Conservation (phyloP, 2,888 invertebrate species). For the Caenorhabditis angaria region DNA sequence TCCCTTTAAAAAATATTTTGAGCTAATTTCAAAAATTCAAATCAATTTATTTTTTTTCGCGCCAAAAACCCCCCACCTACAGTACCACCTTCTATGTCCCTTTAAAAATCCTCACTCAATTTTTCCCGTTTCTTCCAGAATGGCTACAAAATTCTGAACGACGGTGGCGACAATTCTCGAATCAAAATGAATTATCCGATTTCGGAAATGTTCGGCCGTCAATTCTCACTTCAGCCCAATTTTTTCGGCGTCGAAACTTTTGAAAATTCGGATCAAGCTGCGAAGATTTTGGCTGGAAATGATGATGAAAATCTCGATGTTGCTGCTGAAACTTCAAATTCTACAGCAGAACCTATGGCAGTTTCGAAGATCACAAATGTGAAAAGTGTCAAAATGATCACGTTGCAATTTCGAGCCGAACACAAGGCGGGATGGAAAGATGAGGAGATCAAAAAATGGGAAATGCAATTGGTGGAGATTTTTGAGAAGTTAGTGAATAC, state of each 20-base stretch:
- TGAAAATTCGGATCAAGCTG: constrained; percentile 38
- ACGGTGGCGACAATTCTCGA: constrained; percentile 41
- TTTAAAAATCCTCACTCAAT: too few relatives aligned
- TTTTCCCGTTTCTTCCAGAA: constrained; percentile 58
- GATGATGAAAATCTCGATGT: constrained; percentile 16
- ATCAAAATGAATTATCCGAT: constrained; percentile 66
- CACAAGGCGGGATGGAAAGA: constrained; percentile 64
- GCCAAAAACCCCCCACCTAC: too few relatives aligned
- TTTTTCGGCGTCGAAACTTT: constrained; percentile 65
- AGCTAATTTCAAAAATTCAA: too few relatives aligned
- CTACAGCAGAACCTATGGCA: constrained; percentile 26
- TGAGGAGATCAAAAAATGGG: constrained; percentile 63
- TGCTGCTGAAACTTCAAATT: constrained; percentile 10
- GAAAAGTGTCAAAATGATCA: constrained; percentile 66
- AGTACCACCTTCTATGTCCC: too few relatives aligned
- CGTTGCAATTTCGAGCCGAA: constrained; percentile 60
- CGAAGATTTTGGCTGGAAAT: constrained; percentile 37
- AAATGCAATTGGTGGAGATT: constrained; percentile 61
- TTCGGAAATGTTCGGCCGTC: constrained; percentile 60
- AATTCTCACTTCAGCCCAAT: constrained; percentile 63
- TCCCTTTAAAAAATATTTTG: too few relatives aligned
- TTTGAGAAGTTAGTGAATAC: constrained; percentile 53
- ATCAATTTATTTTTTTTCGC: too few relatives aligned
- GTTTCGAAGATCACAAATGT: constrained; percentile 51
- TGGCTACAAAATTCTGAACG: constrained; percentile 61